phyloP scores from a whole-genome alignment of 2,888 invertebrate genomes.

The Cerastoderma edule region DNA sequence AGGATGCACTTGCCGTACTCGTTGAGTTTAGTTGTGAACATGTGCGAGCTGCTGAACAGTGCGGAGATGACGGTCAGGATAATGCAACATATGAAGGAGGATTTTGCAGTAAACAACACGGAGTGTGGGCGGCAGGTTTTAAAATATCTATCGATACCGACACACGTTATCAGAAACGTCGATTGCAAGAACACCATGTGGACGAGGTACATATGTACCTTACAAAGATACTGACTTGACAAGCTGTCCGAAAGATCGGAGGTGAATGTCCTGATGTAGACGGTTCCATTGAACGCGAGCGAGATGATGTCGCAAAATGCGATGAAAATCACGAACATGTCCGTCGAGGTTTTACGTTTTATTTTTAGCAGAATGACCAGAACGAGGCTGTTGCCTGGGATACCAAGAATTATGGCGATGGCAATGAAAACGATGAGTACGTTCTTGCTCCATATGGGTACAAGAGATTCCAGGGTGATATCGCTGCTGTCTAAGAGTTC shows the following conservation, averaged over 20 bases:
- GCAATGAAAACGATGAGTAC: background rate
- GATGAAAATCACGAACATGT: constrained; percentile 12
- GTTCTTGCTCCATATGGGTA: background rate
- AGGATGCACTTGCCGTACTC: background rate
- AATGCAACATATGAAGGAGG: background rate
- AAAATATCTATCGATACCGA: background rate
- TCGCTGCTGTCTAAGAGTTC: too few relatives aligned
- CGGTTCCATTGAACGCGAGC: background rate
- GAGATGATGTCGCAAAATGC: background rate
- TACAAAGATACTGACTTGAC: background rate
- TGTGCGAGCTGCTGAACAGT: background rate
- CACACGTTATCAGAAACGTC: background rate
- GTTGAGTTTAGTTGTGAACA: constrained; percentile 1
- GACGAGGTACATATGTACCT: background rate
- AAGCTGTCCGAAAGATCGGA: background rate
- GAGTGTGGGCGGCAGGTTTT: constrained; percentile 1
- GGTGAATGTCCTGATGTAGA: background rate
- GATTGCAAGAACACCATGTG: background rate
- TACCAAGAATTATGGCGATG: background rate
- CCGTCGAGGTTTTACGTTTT: background rate
- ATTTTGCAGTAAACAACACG: background rate
- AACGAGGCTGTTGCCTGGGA: background rate
- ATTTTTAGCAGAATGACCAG: background rate
- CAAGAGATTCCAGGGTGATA: too few relatives aligned
- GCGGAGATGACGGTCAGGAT: background rate